phyloP scores from a whole-genome alignment of 1,140 invertebrate genomes.

The Magallana ariakensis region DNA sequence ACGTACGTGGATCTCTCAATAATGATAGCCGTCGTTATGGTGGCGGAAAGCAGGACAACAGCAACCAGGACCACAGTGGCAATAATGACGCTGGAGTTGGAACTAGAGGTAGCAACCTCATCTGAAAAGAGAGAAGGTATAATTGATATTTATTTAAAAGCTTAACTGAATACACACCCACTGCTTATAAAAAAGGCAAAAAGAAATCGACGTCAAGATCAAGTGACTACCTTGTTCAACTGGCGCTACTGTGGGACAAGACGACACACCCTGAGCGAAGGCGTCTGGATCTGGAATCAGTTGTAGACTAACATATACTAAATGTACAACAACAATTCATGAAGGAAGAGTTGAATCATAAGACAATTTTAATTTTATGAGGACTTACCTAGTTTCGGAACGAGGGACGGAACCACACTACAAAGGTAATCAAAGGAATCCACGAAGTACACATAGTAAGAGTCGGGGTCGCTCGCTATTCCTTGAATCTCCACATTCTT shows the following conservation, averaged over 20 bases:
- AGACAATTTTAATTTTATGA: no score
- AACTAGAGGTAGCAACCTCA: not conserved
- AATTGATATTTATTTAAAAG: not conserved
- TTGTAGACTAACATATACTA: not conserved
- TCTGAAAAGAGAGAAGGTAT: not conserved
- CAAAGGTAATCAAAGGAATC: slow-evolving; percentile 48
- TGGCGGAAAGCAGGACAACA: not conserved
- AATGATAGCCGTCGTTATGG: not conserved
- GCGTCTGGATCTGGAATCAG: slow-evolving; percentile 25
- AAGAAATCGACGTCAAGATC: not conserved
- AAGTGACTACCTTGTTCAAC: not conserved
- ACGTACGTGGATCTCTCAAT: slow-evolving; percentile 33
- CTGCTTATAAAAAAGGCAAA: not conserved
- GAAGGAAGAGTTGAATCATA: no score
- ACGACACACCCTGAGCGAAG: not conserved
- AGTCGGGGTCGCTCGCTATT: slow-evolving; percentile 53
- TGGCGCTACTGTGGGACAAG: not conserved
- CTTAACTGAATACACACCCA: no score
- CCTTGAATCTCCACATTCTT: slow-evolving; percentile 43
- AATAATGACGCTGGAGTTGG: not conserved
- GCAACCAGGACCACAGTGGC: not conserved
- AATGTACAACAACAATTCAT: no score
- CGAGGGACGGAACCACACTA: slow-evolving; percentile 47
- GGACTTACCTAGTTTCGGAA: slow-evolving; percentile 54
- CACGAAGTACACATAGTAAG: slow-evolving; percentile 52